Percentiles rank a stretch among this genome's conserved stretches.
phyloP scores from a whole-genome alignment of 2,888 invertebrate species.

The Dicycla oo region DNA sequence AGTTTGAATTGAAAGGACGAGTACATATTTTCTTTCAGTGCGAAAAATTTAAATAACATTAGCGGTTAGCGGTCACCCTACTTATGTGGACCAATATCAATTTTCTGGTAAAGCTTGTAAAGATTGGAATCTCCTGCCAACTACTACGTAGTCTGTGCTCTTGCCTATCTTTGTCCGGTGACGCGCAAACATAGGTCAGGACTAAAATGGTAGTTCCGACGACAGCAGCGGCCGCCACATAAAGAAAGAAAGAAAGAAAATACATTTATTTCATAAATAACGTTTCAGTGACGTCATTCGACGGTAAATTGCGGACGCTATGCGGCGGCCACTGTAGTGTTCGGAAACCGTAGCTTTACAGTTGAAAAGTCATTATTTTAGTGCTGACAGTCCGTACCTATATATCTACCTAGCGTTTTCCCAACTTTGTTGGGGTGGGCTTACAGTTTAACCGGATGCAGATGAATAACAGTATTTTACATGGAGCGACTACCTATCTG shows the following conservation, averaged over 20 bases:
- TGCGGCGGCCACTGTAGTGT: no score
- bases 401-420: no score
- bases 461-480: no score
- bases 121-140: constrained; percentile 2
- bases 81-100: not conserved
- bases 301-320: no score
- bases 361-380: not conserved
- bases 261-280: no score
- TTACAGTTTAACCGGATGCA: no score
- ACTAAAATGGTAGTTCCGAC: not conserved
- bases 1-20: not conserved
- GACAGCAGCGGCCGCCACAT: no score
- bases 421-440: no score
- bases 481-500: no score
- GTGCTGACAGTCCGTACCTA: not conserved
- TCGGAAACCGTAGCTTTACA: not conserved
- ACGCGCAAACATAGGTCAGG: not conserved
- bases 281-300: no score
- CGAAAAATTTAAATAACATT: not conserved
- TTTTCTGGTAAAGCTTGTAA: constrained; percentile 28
- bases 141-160: no score
- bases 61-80: not conserved
- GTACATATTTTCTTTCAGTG: not conserved
- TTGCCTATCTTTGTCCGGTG: not conserved
- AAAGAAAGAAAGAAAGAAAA: no score